Conservation (phyloP, 2,113 vertebrate species). For the Clarias macrocephalus region DNA sequence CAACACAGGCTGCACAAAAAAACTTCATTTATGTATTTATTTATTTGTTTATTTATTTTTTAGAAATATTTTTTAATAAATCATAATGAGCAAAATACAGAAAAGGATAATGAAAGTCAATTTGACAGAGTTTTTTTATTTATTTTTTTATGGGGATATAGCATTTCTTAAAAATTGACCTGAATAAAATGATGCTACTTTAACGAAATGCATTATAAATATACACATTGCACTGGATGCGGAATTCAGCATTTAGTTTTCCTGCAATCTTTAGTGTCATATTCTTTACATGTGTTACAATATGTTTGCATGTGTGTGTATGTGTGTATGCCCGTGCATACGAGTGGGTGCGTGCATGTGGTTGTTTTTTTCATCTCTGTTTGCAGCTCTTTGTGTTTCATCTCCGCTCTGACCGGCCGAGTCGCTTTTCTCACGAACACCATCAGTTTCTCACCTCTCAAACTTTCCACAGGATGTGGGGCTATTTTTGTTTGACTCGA, state of each 20-base stretch:
- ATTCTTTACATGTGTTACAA: neutral
- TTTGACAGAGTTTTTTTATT: neutral
- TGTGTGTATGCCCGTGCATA: neutral
- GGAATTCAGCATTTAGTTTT: neutral
- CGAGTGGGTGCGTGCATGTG: neutral
- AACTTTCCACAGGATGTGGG: too few relatives aligned
- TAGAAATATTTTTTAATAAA: neutral
- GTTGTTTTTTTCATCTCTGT: neutral
- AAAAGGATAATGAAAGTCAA: neutral
- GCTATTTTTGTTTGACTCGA: too few relatives aligned
- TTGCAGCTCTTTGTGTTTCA: neutral
- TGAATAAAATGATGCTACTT: neutral
- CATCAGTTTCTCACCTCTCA: too few relatives aligned
- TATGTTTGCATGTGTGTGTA: neutral
- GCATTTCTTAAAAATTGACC: neutral
- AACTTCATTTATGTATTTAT: neutral
- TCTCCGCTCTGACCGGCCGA: neutral
- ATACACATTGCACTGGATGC: neutral
- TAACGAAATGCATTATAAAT: neutral
- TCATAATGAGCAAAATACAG: neutral
- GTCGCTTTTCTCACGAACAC: too few relatives aligned
- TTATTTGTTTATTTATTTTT: neutral
- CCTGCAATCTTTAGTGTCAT: neutral
- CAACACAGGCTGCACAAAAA: neutral
- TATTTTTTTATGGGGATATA: neutral